Conservation (phyloP, 2,888 invertebrate species). For the Teinopalpus imperialis region DNA sequence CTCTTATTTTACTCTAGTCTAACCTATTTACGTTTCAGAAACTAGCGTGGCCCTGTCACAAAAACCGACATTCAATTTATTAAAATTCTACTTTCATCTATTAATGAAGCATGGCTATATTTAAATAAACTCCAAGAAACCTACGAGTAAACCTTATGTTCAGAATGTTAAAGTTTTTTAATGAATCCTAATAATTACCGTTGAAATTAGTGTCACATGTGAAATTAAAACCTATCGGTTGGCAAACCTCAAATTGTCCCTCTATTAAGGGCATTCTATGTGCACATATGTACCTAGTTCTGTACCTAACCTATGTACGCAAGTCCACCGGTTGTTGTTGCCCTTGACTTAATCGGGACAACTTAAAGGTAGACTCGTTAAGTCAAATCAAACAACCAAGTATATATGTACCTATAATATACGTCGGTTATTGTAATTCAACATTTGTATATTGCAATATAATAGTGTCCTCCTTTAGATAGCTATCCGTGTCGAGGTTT, state of each 20-base stretch:
- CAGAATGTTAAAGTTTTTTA: neutral
- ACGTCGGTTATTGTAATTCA: too few species aligned
- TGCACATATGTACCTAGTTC: conserved; percentile 25
- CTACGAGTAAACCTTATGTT: too few species aligned
- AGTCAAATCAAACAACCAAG: conserved; percentile 25
- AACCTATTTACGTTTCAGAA: too few species aligned
- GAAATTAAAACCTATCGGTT: neutral
- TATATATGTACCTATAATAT: neutral
- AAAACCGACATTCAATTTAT: too few species aligned
- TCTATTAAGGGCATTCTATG: conserved; percentile 30
- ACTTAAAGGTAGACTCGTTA: conserved; percentile 31
- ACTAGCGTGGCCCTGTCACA: too few species aligned
- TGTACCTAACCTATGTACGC: conserved; percentile 25
- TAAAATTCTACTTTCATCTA: too few species aligned
- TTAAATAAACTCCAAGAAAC: too few species aligned
- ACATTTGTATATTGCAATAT: too few species aligned
- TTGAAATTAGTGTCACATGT: neutral
- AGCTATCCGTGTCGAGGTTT: too few species aligned
- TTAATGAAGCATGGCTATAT: too few species aligned
- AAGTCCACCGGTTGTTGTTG: conserved; percentile 32
- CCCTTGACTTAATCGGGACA: conserved; percentile 35
- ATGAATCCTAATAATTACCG: neutral
- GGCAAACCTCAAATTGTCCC: conserved; percentile 22
- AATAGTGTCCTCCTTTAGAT: too few species aligned
- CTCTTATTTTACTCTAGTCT: too few species aligned